phyloP scores from a whole-genome alignment of 2,113 vertebrate genomes.

The Cyanoderma ruficeps region DNA sequence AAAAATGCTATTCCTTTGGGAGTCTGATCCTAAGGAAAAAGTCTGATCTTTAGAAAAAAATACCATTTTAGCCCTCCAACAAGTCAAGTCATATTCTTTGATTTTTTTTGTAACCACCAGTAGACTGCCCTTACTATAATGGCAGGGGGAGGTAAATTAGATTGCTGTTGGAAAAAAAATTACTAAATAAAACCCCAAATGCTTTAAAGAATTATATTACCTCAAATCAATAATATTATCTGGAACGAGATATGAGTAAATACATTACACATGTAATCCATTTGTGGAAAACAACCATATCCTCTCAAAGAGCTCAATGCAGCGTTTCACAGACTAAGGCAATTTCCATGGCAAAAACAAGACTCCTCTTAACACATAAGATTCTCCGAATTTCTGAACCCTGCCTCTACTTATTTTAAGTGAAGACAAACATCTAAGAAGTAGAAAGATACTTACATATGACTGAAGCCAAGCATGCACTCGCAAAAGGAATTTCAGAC shows the following conservation, averaged over 20 bases:
- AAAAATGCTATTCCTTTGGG: background rate
- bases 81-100: background rate
- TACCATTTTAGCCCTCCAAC: background rate
- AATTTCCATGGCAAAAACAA: background rate
- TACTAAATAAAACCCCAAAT: background rate
- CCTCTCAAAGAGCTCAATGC: background rate
- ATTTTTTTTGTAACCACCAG: background rate
- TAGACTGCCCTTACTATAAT: background rate
- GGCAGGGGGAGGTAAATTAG: background rate
- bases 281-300: conserved; percentile 18
- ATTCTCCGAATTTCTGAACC: conserved; percentile 9
- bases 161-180: background rate
- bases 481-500: conserved; percentile 46
- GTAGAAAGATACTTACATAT: background rate
- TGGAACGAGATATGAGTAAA: conserved; percentile 1
- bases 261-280: conserved; percentile 1
- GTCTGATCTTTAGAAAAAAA: background rate
- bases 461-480: conserved; percentile 20
- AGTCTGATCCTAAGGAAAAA: background rate
- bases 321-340: background rate
- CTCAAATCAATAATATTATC: background rate
- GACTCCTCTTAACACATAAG: background rate
- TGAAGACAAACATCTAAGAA: conserved; percentile 6
- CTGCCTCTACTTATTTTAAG: conserved; percentile 9
- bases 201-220: conserved; percentile 47